Evolutionary conservation across 2,888 invertebrate species (phyloP).

Genomic region (Gisinianus flammeolus): DNA sequence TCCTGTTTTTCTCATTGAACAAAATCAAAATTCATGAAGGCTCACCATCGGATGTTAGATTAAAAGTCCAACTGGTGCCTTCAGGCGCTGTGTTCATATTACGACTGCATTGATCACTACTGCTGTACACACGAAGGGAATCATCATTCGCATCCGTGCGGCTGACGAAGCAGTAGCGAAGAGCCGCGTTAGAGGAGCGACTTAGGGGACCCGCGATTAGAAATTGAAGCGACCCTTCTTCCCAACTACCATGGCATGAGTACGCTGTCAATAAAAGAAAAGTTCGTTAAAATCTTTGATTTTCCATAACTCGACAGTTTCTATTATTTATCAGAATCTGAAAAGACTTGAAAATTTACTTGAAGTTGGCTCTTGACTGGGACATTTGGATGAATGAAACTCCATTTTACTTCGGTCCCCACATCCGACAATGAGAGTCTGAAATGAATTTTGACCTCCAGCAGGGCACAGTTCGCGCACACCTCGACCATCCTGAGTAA

Average conservation of each 20-base stretch:
- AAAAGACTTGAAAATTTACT: too few species aligned
- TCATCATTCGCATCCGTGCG: conserved; percentile 60
- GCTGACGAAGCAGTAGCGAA: conserved; percentile 71
- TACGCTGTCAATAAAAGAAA: conserved; percentile 65
- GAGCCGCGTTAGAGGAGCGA: conserved; percentile 65
- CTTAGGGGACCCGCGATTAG: conserved; percentile 71
- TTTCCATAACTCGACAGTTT: background rate
- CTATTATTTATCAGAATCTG: too few species aligned
- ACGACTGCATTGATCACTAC: conserved; percentile 67
- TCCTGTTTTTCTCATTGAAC: too few species aligned
- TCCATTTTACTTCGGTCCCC: conserved; percentile 62
- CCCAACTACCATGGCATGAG: conserved; percentile 77
- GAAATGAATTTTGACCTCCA: conserved; percentile 57
- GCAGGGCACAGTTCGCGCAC: conserved; percentile 9
- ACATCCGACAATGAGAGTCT: conserved; percentile 68
- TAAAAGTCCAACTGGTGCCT: conserved; percentile 69
- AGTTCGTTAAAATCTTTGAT: background rate
- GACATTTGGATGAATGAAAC: conserved; percentile 59
- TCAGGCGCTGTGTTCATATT: conserved; percentile 64
- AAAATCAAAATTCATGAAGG: too few species aligned
- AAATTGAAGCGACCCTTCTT: conserved; percentile 69
- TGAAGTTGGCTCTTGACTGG: conserved; percentile 59
- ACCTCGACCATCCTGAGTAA: conserved; percentile 64
- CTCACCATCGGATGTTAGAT: conserved; percentile 73
- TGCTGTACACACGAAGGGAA: conserved; percentile 52